Evolutionary conservation across 2,797 vertebrate species (phyloP), one percentile per base, ranked within the genome.

Genomic region (Denticeps clupeoides): DNA sequence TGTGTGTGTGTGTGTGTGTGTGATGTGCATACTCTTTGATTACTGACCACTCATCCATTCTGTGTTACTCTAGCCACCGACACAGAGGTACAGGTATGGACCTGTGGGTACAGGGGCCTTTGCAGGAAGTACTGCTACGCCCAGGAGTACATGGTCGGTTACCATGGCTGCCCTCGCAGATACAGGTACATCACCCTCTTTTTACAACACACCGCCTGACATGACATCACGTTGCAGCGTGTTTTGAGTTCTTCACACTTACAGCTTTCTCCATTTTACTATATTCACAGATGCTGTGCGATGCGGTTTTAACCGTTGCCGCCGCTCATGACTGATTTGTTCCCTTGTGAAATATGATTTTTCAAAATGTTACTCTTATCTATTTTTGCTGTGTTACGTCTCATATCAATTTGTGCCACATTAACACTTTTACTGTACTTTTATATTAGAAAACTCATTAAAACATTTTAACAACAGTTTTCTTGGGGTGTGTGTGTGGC

Each of bases 111-210:
- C 43, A 53, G 53, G 9, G 55, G 64, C 5, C 52, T 26, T 43
- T 72, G 69, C 58, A 52, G 43, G n/a, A 56, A 26, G 42, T 49
- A 58, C 45, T 69, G 66, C 57, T 61, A 60, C 12, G 5, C 59
- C 9, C 63, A 64, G 1, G 56, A 72, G 51, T 56, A 56, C 43
- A 59, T 49, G 18, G 4, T 45, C 22, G 63, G 68, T 11, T 60
- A 62, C 45, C 56, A 59, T 1, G 60, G 64, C 3, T 69, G 69
- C 38, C 72, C 68, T 16, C 56, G 43, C n/a, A 49, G 49, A 59
- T 63, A 68, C 63, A 54, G 58, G 67, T 60, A 63, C 28, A 2
- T 11, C 18, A 31, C 18, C 2, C 18, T 3, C 2, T 3, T 2
- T 18, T 2, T 3, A 18, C 3, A 6, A 7, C 6, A 44, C 22